These are phyloP conservation scores for Mobula hypostoma DNA, from an alignment of 2,113 vertebrate species.

Conservation along the genomic window DNA sequence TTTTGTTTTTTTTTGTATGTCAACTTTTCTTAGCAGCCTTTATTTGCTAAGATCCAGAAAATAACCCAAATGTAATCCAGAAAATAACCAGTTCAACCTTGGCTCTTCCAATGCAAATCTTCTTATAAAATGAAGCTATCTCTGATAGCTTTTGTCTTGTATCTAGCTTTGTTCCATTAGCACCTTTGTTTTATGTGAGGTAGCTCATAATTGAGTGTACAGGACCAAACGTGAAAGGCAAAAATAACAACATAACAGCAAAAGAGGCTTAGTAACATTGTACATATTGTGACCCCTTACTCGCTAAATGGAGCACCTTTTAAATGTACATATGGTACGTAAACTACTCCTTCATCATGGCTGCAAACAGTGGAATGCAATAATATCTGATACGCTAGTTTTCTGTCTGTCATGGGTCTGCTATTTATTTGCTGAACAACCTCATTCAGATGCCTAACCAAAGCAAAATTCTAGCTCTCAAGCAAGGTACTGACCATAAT, in stretches of 20 bases:
- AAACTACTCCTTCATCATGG: neutral
- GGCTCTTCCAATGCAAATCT: neutral
- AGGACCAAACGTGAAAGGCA: neutral
- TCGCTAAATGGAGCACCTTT: neutral
- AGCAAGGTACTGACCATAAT: neutral
- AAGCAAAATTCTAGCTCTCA: neutral
- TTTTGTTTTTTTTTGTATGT: neutral
- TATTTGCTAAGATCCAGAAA: neutral
- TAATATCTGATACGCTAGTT: neutral
- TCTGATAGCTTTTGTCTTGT: neutral
- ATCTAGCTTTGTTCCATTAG: conserved; percentile 3
- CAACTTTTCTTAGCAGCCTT: neutral
- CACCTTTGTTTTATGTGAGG: conserved; percentile 15
- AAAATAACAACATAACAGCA: neutral
- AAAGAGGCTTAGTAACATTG: neutral
- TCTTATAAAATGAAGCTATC: neutral
- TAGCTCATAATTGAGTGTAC: neutral
- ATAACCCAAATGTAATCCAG: neutral
- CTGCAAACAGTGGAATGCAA: neutral
- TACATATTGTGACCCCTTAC: neutral
- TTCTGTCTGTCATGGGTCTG: neutral
- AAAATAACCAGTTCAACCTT: neutral
- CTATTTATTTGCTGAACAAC: neutral
- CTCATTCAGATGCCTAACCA: neutral
- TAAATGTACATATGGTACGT: neutral